Conservation (phyloP, 1,140 invertebrate species). For the Bradysia coprophila region DNA sequence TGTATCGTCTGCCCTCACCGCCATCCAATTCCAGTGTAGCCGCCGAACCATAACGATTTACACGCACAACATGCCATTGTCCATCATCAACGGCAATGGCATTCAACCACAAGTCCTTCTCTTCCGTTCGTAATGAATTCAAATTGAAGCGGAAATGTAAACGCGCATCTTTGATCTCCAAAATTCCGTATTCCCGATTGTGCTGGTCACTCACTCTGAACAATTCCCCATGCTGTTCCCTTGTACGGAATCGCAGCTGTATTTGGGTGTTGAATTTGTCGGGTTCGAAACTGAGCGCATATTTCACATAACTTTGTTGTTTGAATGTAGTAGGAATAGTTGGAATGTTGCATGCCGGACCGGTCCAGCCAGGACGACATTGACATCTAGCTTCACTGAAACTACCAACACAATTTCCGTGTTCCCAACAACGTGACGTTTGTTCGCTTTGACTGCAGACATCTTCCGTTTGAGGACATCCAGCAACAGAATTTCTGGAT, state of each 20-base stretch:
- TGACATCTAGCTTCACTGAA: conserved; percentile 76
- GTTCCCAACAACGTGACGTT: conserved; percentile 69
- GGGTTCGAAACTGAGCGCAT: conserved; percentile 84
- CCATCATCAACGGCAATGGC: conserved; percentile 85
- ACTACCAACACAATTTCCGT: conserved; percentile 84
- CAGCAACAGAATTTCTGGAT: conserved; percentile 62
- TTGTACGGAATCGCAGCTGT: conserved; percentile 78
- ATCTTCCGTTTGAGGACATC: conserved; percentile 80
- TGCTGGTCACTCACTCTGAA: conserved; percentile 87
- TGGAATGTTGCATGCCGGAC: conserved; percentile 62
- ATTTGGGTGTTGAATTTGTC: conserved; percentile 82
- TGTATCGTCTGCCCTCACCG: conserved; percentile 85
- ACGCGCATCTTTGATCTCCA: conserved; percentile 83
- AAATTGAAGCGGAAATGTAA: conserved; percentile 85
- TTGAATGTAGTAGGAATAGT: conserved; percentile 81
- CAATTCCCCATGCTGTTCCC: conserved; percentile 79
- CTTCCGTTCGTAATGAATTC: conserved; percentile 74
- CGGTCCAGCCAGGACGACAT: conserved; percentile 83
- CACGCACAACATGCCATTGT: conserved; percentile 88
- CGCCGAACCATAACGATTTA: conserved; percentile 77
- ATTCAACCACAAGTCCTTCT: conserved; percentile 78
- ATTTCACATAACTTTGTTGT: conserved; percentile 85
- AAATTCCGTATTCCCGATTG: conserved; percentile 83
- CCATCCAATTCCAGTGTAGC: conserved; percentile 88
- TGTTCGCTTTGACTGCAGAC: conserved; percentile 65